Base-by-base conservation (phyloP, 2,113 vertebrate species). In the Eleginops maclovinus region DNA sequence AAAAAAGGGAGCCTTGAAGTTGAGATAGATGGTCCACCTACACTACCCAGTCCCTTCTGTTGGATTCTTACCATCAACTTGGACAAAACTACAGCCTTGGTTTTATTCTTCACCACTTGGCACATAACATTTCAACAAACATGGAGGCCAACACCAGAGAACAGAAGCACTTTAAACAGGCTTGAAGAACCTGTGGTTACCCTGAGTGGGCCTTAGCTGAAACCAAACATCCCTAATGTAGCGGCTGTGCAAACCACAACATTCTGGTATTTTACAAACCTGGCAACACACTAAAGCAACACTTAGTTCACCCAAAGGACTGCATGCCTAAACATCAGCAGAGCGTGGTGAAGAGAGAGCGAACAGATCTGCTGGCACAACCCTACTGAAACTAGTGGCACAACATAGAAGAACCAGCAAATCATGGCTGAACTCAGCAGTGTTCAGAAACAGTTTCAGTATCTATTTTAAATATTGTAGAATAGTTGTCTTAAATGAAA, bases 241-340 rank as follows among this genome's bases (percentile, higher is more conserved):
- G n/a, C n/a, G 60, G 53, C 61, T 62, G 44, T 51, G 70, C 54
- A 81, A 74, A 81, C 40, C 63, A 43, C 46, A 64, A 50, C 61
- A 75, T 68, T 73, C 61, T 51, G 44, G 26, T 40, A 61, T 56
- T 79, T 71, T 54, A 36, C 14, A 70, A 84, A 86, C 46, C 55
- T 50, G 58, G 58, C 66, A 73, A 66, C 54, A 46, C 81, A 67
- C 59, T 46, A 54, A 67, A 44, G 67, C 49, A 65, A 43, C 0
- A n/a, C n/a, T n/a, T n/a, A n/a, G 31, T 70, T 49, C 17, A 80
- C 50, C 56, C 61, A 51, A 40, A 47, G 46, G 71, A 67, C 16
- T 1, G 31, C 55, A 65, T 66, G 53, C 54, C 46, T 63, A 44
- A 76, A 74, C 70, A 75, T 66, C 62, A 58, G 31, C 64, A 56